Conservation (phyloP, 2,113 vertebrate species). For the Tyrannus savana region DNA sequence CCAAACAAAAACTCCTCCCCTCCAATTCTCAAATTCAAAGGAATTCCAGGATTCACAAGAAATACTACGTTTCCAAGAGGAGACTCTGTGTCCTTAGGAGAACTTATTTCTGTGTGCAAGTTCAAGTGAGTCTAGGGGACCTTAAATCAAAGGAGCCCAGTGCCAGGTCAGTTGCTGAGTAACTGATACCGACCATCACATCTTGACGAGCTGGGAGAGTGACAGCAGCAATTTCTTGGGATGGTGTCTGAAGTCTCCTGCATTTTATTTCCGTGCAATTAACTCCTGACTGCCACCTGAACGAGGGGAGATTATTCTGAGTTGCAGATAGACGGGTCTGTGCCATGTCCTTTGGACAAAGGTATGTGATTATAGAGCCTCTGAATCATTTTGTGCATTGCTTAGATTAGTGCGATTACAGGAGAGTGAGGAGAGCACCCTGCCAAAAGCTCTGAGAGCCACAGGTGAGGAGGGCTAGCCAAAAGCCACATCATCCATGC, state of each 20-base stretch:
- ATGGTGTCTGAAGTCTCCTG: slow-evolving; percentile 3
- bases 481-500: not conserved
- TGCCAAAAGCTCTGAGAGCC: slow-evolving; percentile 42
- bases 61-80: not conserved
- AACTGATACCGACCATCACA: slow-evolving; percentile 50
- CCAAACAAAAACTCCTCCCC: not conserved
- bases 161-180: slow-evolving; percentile 41
- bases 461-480: not conserved
- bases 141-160: slow-evolving; percentile 19
- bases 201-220: slow-evolving; percentile 39
- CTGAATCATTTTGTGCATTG: not conserved
- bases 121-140: not conserved
- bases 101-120: not conserved
- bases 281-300: not conserved
- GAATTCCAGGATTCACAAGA: slow-evolving; percentile 20
- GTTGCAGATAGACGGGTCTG: not conserved
- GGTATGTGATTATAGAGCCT: not conserved
- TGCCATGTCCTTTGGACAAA: not conserved
- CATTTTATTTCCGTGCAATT: not conserved
- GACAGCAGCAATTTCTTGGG: slow-evolving; percentile 49
- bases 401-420: not conserved
- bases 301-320: not conserved
- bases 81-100: slow-evolving; percentile 29
- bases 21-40: not conserved
- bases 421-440: not conserved